A percentile compares a stretch with the other conserved stretches of the same genome.
Evolutionary conservation across 2,797 vertebrate genomes (phyloP).

Genomic region (Botia almorhae): DNA sequence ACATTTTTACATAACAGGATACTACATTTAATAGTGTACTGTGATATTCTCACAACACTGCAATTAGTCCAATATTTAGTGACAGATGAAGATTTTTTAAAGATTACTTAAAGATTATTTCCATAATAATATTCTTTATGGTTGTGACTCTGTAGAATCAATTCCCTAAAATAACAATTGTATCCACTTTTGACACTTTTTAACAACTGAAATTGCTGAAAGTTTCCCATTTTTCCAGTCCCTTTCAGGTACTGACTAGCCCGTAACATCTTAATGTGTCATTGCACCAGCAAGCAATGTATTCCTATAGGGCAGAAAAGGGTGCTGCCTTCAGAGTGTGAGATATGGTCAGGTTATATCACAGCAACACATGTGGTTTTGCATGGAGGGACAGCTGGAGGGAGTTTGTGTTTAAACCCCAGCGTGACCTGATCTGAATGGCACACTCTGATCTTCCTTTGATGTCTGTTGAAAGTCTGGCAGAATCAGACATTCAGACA

Average conservation of each 20-base stretch:
- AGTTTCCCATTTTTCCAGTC: background rate
- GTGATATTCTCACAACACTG: too few species aligned
- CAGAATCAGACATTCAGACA: constrained; percentile 47
- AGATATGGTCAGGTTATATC: constrained; percentile 44
- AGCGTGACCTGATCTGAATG: constrained; percentile 47
- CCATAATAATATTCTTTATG: too few species aligned
- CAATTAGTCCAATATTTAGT: too few species aligned
- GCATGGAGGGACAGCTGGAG: constrained; percentile 32
- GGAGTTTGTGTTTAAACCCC: constrained; percentile 46
- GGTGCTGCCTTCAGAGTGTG: background rate
- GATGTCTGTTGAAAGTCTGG: constrained; percentile 43
- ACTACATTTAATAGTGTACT: too few species aligned
- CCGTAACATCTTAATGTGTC: background rate
- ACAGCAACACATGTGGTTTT: constrained; percentile 41
- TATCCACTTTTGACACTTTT: too few species aligned
- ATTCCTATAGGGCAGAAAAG: constrained; percentile 3
- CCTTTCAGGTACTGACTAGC: constrained; percentile 18
- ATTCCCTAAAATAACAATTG: too few species aligned
- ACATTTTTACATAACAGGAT: too few species aligned
- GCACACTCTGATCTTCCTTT: constrained; percentile 45
- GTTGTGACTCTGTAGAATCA: too few species aligned
- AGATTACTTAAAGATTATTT: too few species aligned
- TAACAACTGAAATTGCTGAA: background rate
- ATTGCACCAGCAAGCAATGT: background rate
- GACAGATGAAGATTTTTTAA: too few species aligned